Evolutionary conservation across 2,888 invertebrate genomes (phyloP).

Genomic region (Phasia obesa): DNA sequence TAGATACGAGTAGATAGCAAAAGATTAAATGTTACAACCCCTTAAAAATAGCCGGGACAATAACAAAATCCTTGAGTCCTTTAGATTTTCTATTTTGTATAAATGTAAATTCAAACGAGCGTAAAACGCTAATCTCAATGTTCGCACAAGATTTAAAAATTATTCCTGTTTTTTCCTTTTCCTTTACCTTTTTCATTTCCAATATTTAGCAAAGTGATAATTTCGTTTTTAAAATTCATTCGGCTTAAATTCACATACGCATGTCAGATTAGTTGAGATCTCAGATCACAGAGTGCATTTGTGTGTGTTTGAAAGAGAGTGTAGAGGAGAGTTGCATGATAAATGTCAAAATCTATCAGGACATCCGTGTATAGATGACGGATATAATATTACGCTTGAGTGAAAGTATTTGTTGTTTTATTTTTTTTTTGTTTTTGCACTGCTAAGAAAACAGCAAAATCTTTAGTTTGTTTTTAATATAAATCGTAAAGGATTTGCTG

Average conservation of each 20-base stretch:
- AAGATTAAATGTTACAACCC: constrained; percentile 53
- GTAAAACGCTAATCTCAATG: constrained; percentile 81
- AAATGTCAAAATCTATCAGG: constrained; percentile 73
- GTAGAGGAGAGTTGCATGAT: constrained; percentile 39
- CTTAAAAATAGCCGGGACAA: constrained; percentile 50
- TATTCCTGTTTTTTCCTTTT: constrained; percentile 36
- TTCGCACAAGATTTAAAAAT: constrained; percentile 73
- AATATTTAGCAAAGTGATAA: constrained; percentile 37
- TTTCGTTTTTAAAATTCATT: constrained; percentile 73
- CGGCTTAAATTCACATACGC: constrained; percentile 73
- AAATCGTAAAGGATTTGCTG: constrained; percentile 1
- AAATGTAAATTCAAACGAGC: constrained; percentile 82
- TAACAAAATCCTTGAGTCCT: constrained; percentile 16
- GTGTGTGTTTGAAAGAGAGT: constrained; percentile 8
- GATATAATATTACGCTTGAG: constrained; percentile 61
- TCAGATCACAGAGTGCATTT: constrained; percentile 30
- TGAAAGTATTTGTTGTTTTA: constrained; percentile 52
- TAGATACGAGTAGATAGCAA: constrained; percentile 25
- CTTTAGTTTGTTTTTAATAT: neutral
- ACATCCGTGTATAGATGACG: constrained; percentile 63
- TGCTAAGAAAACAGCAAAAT: neutral
- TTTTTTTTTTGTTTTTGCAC: neutral
- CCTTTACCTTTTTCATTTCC: constrained; percentile 23
- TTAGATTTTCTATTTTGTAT: neutral
- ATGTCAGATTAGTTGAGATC: constrained; percentile 78